Conservation (phyloP, 2,888 invertebrate genomes). For the Slavum lentiscoides region DNA sequence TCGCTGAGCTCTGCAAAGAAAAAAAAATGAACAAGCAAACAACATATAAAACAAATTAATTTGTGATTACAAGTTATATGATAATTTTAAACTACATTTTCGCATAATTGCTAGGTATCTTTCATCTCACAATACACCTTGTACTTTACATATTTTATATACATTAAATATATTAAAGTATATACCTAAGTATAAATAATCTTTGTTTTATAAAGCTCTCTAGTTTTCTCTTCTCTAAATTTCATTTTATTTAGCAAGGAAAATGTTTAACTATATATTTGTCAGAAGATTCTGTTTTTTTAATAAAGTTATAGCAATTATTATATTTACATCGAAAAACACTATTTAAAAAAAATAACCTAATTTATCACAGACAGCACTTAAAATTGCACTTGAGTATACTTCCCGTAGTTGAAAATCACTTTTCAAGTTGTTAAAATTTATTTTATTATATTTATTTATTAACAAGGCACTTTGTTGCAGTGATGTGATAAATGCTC, state of each 20-base stretch:
- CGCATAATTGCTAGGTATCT: background rate
- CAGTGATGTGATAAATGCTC: too few relatives aligned
- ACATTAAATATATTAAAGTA: background rate
- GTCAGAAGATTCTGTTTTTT: background rate
- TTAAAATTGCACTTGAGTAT: too few relatives aligned
- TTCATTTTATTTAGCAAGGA: background rate
- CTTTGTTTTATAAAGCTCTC: background rate
- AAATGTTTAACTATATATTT: background rate
- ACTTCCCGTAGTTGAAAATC: too few relatives aligned
- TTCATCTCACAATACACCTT: background rate
- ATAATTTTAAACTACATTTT: background rate
- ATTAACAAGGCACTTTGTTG: too few relatives aligned
- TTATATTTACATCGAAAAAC: too few relatives aligned
- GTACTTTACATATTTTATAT: background rate
- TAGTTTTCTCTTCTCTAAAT: background rate
- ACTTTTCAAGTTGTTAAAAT: too few relatives aligned
- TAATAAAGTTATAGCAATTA: too few relatives aligned
- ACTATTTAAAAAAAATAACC: too few relatives aligned
- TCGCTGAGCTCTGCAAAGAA: slow-evolving; percentile 76
- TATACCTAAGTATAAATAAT: background rate
- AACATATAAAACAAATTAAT: background rate
- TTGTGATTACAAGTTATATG: background rate
- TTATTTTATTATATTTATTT: too few relatives aligned
- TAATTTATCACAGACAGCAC: too few relatives aligned
- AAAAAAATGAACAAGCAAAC: background rate